phyloP scores from a whole-genome alignment of 2,113 vertebrate species.

The Athene noctua region DNA sequence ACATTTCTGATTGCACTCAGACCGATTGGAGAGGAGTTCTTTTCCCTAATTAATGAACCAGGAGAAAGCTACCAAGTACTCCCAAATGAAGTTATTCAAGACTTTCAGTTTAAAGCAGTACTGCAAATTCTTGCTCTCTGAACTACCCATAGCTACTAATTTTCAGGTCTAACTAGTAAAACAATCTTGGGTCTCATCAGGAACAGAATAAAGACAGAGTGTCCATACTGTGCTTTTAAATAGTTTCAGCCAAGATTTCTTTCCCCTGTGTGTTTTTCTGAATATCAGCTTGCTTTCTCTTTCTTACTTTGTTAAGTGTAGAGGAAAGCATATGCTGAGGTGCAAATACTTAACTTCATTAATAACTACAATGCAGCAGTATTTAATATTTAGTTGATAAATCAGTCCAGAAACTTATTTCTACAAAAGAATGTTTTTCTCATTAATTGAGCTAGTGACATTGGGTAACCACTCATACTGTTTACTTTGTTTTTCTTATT shows the following conservation, averaged over 20 bases:
- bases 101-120: neutral
- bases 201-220: neutral
- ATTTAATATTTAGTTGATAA: neutral
- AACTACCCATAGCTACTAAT: neutral
- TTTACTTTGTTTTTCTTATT: neutral
- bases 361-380: neutral
- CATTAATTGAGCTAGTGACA: neutral
- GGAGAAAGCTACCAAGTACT: neutral
- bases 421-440: neutral
- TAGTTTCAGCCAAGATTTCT: neutral
- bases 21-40: neutral
- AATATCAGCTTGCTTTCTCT: neutral
- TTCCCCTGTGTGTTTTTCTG: neutral
- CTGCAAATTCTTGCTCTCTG: neutral
- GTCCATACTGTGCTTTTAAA: neutral
- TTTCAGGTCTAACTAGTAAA: neutral
- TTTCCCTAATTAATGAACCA: neutral
- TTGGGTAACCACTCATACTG: neutral
- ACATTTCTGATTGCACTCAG: neutral
- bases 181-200: neutral
- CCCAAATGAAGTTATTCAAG: neutral
- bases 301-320: neutral
- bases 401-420: neutral
- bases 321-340: neutral
- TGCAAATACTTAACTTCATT: neutral